Conservation (phyloP, 2,888 invertebrate genomes). For the Hipparchia sbordonii region DNA sequence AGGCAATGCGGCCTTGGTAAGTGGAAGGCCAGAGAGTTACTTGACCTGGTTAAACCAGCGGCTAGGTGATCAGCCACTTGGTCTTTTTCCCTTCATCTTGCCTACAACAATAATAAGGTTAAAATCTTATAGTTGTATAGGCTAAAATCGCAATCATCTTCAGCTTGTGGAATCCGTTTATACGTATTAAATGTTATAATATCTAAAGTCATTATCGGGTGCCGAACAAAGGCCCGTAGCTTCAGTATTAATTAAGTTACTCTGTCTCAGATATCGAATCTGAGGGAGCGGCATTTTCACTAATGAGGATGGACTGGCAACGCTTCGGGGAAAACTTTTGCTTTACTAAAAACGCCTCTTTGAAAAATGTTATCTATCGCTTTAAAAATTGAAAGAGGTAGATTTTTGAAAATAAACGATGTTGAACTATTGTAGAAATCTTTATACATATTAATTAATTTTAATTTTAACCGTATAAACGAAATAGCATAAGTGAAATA, state of each 20-base stretch:
- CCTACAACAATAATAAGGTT: no score
- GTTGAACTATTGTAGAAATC: neutral
- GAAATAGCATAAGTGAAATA: no score
- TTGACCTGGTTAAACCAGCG: no score
- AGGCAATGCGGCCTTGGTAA: no score
- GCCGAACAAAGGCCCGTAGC: constrained; percentile 57
- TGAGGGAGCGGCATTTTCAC: constrained; percentile 62
- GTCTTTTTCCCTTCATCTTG: no score
- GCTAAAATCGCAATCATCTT: neutral
- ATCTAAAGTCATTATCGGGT: constrained; percentile 53
- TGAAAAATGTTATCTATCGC: neutral
- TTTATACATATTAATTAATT: no score
- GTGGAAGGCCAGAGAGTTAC: no score
- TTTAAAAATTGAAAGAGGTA: neutral
- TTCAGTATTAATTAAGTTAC: constrained; percentile 66
- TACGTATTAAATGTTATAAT: constrained; percentile 7
- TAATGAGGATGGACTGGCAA: constrained; percentile 60
- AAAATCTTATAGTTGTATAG: neutral
- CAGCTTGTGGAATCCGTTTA: constrained; percentile 1
- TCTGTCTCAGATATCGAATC: constrained; percentile 65
- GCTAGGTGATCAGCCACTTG: no score
- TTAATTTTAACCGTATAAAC: no score
- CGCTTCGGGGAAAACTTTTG: constrained; percentile 40
- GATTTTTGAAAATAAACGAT: no score
- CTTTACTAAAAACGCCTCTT: constrained; percentile 18